A percentile compares a stretch with the other conserved stretches of the same genome.
Evolutionary conservation across 2,113 vertebrate species (phyloP).

Genomic region (Oreotrochilus melanogaster): DNA sequence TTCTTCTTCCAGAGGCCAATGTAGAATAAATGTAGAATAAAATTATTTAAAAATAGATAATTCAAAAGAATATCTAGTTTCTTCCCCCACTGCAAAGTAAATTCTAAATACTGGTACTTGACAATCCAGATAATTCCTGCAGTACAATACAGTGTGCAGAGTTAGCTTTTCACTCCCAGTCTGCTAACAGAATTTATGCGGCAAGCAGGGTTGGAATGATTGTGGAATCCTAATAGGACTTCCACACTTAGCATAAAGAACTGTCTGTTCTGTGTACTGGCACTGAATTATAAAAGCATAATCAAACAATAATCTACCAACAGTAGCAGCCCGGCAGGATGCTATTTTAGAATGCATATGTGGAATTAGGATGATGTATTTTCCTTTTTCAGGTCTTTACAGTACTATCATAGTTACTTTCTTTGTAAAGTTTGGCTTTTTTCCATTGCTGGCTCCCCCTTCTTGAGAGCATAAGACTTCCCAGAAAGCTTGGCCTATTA

Average conservation of each 20-base stretch:
- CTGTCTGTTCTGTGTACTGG: not conserved
- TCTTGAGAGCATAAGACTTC: not conserved
- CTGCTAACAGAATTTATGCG: not conserved
- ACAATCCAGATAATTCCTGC: not conserved
- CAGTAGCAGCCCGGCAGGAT: not conserved
- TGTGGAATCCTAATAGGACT: not conserved
- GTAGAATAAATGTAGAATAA: not conserved
- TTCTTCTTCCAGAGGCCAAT: not conserved
- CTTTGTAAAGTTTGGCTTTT: not conserved
- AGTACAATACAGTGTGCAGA: not conserved
- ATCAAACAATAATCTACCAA: not conserved
- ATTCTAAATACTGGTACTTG: not conserved
- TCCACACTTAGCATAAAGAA: not conserved
- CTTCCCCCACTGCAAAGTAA: not conserved
- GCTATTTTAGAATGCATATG: not conserved
- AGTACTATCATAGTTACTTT: not conserved
- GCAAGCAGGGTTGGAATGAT: not conserved
- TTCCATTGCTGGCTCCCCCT: not conserved
- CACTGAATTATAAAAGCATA: conserved; percentile 6
- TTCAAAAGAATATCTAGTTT: not conserved
- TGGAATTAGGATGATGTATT: not conserved
- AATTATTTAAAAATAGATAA: not conserved
- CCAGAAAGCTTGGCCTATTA: not conserved
- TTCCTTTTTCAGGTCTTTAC: not conserved
- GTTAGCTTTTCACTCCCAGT: not conserved